Base-by-base conservation (phyloP, 2,888 invertebrate genomes). In the Chrysodeixis includens region DNA sequence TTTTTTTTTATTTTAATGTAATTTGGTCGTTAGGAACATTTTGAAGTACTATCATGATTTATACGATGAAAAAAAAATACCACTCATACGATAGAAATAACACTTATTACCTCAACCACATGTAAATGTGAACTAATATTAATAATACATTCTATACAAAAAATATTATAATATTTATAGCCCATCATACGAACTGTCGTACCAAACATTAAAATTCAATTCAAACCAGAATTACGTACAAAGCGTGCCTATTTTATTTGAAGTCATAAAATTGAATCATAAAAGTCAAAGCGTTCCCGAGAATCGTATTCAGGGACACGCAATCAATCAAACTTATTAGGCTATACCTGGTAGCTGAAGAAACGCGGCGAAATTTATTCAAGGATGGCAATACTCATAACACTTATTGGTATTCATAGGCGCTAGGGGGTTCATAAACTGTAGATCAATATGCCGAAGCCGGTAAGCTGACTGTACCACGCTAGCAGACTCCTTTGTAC, bases 401-500 rank as follows among this genome's bases (percentile, higher is more conserved):
- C 72, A 80, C 81, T 79, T 83, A 85, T 88, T 86, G 85, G 83
- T 86, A 90, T 89, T 90, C 87, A 90, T 87, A 87, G 87, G 78
- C 78, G 69, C 81, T 83, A 76, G 78, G 82, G 83, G 83, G 78
- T 79, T 78, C 82, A 83, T 88, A 88, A 88, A 85, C 84, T 85
- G 79, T 78, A 88, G 89, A 89, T 90, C 90, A 89, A 90, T 90
- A 88, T 84, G 80, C 81, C 67, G 75, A 83, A 86, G 85, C 83
- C 82, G 75, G 84, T 87, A 87, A 90, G 86, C 84, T 82, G 84
- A 74, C 76, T 71, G 62, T 77, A 75, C 71, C 58, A 68, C 81
- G 75, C 78, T 72, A 71, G 79, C 81, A 69, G 80, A 82, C 79
- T 83, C 92, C 92, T 93, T 94, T 94, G 93, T 93, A 86, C 85